Evolutionary conservation across 1,140 invertebrate species (phyloP).

Genomic region (Chionoecetes opilio): DNA sequence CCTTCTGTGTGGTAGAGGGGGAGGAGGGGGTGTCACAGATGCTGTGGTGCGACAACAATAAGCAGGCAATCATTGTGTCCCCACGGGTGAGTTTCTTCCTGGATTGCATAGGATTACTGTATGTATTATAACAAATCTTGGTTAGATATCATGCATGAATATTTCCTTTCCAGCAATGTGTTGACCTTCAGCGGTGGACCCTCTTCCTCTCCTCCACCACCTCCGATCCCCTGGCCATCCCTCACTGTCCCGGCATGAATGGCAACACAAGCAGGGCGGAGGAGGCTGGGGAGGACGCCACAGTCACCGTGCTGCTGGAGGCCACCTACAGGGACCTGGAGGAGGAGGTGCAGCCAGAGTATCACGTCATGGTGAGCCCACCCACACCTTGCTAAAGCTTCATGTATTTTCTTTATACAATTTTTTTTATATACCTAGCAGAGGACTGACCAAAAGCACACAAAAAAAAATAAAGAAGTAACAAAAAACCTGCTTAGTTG

Average conservation of each 20-base stretch:
- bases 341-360: conserved; percentile 31
- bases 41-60: conserved; percentile 62
- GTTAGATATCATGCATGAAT: not conserved
- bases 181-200: conserved; percentile 70
- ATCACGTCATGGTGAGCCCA: conserved; percentile 68
- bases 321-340: conserved; percentile 60
- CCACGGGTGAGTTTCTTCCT: conserved; percentile 38
- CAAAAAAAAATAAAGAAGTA: no score
- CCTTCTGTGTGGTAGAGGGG: conserved; percentile 47
- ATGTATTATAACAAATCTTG: not conserved
- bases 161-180: conserved; percentile 56
- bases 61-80: conserved; percentile 56
- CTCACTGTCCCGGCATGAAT: not conserved
- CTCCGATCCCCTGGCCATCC: not conserved
- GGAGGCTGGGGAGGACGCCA: not conserved
- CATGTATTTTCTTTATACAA: no score
- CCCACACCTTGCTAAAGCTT: no score
- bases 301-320: conserved; percentile 62
- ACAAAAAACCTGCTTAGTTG: no score
- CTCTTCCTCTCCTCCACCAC: conserved; percentile 56
- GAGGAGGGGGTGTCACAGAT: conserved; percentile 44
- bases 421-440: no score
- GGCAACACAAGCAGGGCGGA: not conserved
- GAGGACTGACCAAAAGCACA: no score
- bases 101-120: no score